phyloP scores from a whole-genome alignment of 2,113 vertebrate species.

The Pterophyllum scalare region DNA sequence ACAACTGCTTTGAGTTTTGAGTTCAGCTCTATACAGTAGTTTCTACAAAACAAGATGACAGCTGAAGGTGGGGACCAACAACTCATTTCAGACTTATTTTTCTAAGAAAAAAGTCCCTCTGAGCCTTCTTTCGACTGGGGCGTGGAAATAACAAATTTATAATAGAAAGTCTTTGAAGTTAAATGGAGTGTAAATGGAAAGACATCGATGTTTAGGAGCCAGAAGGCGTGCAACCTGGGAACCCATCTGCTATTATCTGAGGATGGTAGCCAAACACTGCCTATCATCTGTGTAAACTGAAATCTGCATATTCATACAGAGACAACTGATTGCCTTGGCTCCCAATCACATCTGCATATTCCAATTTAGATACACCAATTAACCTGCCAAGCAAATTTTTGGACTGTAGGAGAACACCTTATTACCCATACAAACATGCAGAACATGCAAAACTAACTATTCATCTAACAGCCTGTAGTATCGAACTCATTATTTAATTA shows the following conservation, averaged over 20 bases:
- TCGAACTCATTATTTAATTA: neutral
- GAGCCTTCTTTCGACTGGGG: neutral
- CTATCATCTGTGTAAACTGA: neutral
- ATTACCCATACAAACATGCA: neutral
- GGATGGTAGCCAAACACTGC: neutral
- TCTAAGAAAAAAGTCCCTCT: neutral
- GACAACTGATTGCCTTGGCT: neutral
- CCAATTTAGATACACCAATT: conserved; percentile 5
- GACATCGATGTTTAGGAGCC: neutral
- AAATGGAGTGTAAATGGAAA: neutral
- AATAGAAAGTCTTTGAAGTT: neutral
- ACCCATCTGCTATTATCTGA: neutral
- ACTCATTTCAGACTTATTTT: neutral
- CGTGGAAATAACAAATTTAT: neutral
- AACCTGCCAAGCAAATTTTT: neutral
- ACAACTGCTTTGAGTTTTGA: neutral
- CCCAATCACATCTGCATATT: conserved; percentile 1
- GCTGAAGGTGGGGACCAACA: neutral
- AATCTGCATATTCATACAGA: neutral
- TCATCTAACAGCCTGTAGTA: neutral
- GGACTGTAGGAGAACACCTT: neutral
- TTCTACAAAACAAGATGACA: neutral
- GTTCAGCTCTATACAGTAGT: neutral
- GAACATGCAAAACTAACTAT: neutral
- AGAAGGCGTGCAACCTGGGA: neutral